Conservation (phyloP, 2,797 vertebrate species). For the Lepilemur septentrionalis region DNA sequence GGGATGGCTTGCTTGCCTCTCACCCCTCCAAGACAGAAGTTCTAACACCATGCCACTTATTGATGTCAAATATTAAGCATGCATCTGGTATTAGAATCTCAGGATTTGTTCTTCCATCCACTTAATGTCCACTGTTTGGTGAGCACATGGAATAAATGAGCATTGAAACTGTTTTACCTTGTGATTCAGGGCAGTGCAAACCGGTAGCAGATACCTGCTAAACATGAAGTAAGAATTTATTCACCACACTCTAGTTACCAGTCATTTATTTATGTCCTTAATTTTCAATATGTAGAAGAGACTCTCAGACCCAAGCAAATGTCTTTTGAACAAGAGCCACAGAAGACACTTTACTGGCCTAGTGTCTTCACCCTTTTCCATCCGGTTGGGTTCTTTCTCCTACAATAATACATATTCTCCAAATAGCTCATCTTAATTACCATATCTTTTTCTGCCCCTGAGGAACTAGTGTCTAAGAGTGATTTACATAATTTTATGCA, state of each 20-base stretch:
- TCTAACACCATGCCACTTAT: neutral
- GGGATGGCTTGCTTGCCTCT: neutral
- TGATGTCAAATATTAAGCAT: neutral
- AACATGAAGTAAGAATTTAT: neutral
- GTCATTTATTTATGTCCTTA: neutral
- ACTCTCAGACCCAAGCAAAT: neutral
- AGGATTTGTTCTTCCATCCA: neutral
- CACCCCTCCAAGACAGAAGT: neutral
- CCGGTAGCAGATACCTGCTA: neutral
- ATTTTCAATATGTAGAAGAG: neutral
- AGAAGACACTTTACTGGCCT: neutral
- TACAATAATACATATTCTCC: neutral
- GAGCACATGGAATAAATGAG: neutral
- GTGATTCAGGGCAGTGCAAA: neutral
- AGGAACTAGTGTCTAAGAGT: neutral
- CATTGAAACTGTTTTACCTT: rapidly evolving
- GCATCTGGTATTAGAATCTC: neutral
- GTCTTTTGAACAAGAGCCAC: neutral
- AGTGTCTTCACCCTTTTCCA: neutral
- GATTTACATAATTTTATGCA: neutral
- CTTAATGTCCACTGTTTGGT: neutral
- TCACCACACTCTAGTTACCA: neutral
- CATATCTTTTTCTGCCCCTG: neutral
- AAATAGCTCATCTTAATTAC: neutral
- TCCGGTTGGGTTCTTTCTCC: neutral